Evolutionary conservation across 2,888 invertebrate species (phyloP).

Genomic region (Augiades crinisus): DNA sequence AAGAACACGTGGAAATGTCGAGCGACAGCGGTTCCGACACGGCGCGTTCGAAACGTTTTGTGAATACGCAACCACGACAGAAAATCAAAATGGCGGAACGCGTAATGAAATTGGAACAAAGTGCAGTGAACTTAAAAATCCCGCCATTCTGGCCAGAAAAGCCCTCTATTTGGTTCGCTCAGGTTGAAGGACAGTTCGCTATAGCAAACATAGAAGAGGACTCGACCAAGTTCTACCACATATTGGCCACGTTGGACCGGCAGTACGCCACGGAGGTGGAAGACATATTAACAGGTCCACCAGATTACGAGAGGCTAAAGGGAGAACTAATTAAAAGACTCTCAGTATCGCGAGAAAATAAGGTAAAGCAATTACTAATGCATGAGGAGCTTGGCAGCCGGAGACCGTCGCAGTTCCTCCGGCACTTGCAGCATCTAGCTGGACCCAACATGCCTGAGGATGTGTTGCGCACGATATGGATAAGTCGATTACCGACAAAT

Average conservation of each 20-base stretch:
- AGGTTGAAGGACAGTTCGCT: conserved; percentile 37
- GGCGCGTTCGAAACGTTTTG: neutral
- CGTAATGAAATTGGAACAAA: too few relatives aligned
- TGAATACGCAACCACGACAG: neutral
- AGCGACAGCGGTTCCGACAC: neutral
- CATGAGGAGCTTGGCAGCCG: too few relatives aligned
- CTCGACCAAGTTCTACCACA: neutral
- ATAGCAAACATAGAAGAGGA: conserved; percentile 28
- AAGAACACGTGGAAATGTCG: neutral
- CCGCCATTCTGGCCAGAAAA: conserved; percentile 37
- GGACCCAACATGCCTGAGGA: conserved; percentile 12
- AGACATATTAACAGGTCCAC: too few relatives aligned
- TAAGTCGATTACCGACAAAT: neutral
- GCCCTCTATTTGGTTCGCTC: conserved; percentile 37
- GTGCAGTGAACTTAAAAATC: neutral
- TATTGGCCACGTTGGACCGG: neutral
- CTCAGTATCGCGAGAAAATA: too few relatives aligned
- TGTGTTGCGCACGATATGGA: conserved; percentile 11
- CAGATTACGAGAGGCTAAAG: too few relatives aligned
- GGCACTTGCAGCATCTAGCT: conserved; percentile 8
- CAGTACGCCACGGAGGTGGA: too few relatives aligned
- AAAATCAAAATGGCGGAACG: neutral
- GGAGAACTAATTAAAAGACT: too few relatives aligned
- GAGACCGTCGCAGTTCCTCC: conserved; percentile 14
- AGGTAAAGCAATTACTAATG: too few relatives aligned